Conservation (phyloP, 2,113 vertebrate species). For the Amazona guildingii region DNA sequence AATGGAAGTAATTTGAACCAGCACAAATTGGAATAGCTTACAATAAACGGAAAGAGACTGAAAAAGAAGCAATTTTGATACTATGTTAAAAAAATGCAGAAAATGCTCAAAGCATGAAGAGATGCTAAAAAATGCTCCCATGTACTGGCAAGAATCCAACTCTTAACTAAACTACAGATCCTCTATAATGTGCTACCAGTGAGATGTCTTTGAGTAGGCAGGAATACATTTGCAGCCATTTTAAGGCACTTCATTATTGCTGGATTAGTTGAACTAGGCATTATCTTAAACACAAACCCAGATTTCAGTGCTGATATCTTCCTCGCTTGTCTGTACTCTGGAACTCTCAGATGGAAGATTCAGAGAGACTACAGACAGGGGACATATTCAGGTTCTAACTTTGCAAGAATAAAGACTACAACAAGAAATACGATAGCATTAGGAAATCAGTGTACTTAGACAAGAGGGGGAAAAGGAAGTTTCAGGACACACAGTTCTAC, state of each 20-base stretch:
- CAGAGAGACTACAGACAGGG: not conserved
- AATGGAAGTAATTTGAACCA: constrained; percentile 44
- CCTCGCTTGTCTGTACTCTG: not conserved
- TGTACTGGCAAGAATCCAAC: constrained; percentile 41
- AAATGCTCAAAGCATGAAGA: constrained; percentile 41
- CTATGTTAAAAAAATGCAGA: not conserved
- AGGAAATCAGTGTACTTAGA: not conserved
- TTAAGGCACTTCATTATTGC: constrained; percentile 42
- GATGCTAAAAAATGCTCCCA: constrained; percentile 58
- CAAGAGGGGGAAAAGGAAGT: not conserved
- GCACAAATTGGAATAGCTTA: not conserved
- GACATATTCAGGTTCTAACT: not conserved
- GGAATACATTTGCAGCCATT: constrained; percentile 55
- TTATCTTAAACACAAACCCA: not conserved
- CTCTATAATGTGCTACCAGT: constrained; percentile 26
- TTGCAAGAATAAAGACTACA: not conserved
- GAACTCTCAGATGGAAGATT: not conserved
- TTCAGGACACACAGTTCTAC: not conserved
- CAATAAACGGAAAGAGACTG: constrained; percentile 35
- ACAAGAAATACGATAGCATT: not conserved
- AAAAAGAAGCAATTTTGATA: constrained; percentile 53
- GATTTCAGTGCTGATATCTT: not conserved
- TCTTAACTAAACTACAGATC: constrained; percentile 35
- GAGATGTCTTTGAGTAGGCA: constrained; percentile 58
- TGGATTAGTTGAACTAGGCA: not conserved